These are phyloP conservation scores for Illadopsis cleaveri DNA, from an alignment of 2,113 vertebrate genomes.

Conservation along the genomic window DNA sequence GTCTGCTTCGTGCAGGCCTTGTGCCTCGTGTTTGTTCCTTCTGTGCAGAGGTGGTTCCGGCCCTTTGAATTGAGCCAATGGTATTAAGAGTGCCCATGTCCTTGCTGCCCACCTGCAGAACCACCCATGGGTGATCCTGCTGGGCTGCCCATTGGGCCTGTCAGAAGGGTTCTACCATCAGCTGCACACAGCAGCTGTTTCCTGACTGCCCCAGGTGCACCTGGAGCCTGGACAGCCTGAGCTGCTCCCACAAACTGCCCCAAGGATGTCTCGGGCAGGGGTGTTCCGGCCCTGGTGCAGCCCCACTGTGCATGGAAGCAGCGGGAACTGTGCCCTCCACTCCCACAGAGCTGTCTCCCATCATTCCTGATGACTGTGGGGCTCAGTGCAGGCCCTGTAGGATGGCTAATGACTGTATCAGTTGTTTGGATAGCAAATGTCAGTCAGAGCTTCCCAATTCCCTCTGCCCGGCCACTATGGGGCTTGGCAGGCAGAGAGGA, in stretches of 20 bases:
- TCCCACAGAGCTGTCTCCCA: not conserved
- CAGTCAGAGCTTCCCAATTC: not conserved
- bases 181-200: not conserved
- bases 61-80: not conserved
- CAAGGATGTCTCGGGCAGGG: not conserved
- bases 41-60: accelerated
- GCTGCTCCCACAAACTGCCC: not conserved
- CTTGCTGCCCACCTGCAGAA: not conserved
- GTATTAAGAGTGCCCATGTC: not conserved
- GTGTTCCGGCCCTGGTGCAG: not conserved
- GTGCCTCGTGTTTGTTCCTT: accelerated
- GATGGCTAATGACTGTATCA: not conserved
- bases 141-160: not conserved
- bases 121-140: accelerated
- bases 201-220: not conserved
- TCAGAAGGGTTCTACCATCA: not conserved
- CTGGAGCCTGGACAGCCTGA: not conserved
- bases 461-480: not conserved
- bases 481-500: accelerated
- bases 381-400: not conserved
- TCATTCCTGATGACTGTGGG: not conserved
- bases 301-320: accelerated
- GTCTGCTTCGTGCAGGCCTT: not conserved
- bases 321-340: not conserved
- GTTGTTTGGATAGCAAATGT: not conserved